Evolutionary conservation across 2,113 vertebrate species (phyloP).

Genomic region (Coturnix japonica): DNA sequence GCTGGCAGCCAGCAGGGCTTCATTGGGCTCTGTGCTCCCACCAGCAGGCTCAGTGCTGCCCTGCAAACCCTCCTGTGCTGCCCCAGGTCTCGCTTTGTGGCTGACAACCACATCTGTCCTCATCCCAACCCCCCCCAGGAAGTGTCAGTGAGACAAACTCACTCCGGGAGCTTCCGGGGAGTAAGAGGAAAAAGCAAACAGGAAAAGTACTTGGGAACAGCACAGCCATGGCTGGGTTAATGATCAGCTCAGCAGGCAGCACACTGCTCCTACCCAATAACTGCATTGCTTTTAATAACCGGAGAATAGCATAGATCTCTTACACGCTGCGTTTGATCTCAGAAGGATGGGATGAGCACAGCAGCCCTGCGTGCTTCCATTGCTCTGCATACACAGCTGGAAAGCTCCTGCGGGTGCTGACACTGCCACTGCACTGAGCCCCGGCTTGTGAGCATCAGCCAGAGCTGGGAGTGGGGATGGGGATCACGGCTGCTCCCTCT

Average conservation of each 20-base stretch:
- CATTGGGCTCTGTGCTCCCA: not conserved
- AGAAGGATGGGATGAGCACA: not conserved
- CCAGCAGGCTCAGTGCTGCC: not conserved
- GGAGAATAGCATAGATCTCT: not conserved
- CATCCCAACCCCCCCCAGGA: slow-evolving; percentile 53
- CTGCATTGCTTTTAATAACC: not conserved
- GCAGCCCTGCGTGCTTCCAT: not conserved
- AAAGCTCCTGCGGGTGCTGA: not conserved
- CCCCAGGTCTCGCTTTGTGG: not conserved
- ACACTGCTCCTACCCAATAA: not conserved
- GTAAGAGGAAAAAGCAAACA: slow-evolving; percentile 60
- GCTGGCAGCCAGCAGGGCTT: not conserved
- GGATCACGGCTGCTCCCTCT: not conserved
- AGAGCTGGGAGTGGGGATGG: accelerated
- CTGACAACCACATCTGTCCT: slow-evolving; percentile 31
- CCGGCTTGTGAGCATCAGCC: not conserved
- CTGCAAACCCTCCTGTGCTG: not conserved
- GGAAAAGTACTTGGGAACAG: slow-evolving; percentile 59
- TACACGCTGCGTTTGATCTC: not conserved
- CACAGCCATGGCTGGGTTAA: slow-evolving; percentile 36
- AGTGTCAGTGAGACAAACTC: slow-evolving; percentile 35
- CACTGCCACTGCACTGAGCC: no score
- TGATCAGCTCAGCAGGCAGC: slow-evolving; percentile 25
- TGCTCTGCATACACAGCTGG: not conserved
- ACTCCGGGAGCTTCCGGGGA: slow-evolving; percentile 37